A percentile compares a stretch with the other conserved stretches of the same genome.
These are phyloP conservation scores for Mesembrinibis cayennensis DNA, from an alignment of 2,113 vertebrate genomes.

Conservation along the genomic window DNA sequence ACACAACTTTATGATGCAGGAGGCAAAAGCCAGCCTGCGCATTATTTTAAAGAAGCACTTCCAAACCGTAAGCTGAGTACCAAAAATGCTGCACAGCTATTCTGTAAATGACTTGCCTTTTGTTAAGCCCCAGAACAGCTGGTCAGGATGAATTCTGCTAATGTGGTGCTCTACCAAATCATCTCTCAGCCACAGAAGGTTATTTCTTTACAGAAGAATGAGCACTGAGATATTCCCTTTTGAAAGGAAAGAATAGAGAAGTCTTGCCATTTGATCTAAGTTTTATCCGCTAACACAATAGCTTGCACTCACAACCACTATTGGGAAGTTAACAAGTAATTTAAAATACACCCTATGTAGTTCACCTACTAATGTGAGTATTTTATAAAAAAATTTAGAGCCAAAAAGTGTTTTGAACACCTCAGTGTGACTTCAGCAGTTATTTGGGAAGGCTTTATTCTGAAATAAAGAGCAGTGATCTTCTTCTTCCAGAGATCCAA, in stretches of 20 bases:
- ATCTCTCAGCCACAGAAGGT: neutral
- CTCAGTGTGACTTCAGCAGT: neutral
- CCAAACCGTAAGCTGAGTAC: neutral
- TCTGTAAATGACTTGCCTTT: conserved; percentile 16
- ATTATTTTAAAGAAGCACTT: conserved; percentile 4
- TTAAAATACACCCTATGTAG: neutral
- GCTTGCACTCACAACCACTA: neutral
- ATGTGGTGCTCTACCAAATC: conserved; percentile 1
- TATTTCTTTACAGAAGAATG: conserved; percentile 25
- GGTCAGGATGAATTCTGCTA: conserved; percentile 6
- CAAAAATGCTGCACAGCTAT: neutral
- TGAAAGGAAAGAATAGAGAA: conserved; percentile 13
- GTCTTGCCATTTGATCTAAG: conserved; percentile 28
- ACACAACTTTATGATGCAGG: neutral
- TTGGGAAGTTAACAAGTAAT: conserved; percentile 50
- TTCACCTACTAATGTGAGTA: neutral
- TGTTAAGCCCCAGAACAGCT: conserved; percentile 7
- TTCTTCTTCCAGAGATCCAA: neutral
- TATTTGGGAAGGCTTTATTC: neutral
- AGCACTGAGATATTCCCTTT: neutral
- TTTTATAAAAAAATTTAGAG: neutral
- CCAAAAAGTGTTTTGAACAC: neutral
- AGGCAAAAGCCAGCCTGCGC: neutral
- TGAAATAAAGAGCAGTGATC: neutral
- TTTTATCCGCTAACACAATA: conserved; percentile 10